These are phyloP conservation scores for Lethenteron reissneri DNA, from an alignment of 2,113 vertebrate genomes.

Conservation along the genomic window DNA sequence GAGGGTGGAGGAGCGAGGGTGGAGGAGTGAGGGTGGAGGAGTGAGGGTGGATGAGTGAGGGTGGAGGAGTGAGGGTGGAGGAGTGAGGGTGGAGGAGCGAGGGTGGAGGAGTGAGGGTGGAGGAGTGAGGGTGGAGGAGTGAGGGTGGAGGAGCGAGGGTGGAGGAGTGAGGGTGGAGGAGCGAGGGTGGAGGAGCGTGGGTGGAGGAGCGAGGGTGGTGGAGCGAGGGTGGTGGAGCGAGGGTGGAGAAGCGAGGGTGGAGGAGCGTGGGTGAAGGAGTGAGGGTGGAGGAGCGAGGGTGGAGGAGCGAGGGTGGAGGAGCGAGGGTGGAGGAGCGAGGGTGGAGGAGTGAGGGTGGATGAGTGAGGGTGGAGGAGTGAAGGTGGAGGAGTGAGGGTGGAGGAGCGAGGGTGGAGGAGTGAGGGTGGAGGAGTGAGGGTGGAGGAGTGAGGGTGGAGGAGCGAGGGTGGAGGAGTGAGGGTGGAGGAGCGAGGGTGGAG, in stretches of 20 bases:
- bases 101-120: not conserved
- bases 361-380: conserved; percentile 3
- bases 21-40: conserved; percentile 17
- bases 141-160: not conserved
- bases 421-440: not conserved
- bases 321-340: not conserved
- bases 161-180: not conserved
- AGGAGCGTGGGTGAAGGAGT: no score
- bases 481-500: no score
- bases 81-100: conserved; percentile 9
- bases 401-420: conserved; percentile 28
- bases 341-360: not conserved
- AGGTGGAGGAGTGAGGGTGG: no score
- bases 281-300: no score
- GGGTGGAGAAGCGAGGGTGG: no score
- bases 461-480: conserved; percentile 7
- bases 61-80: no score
- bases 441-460: not conserved
- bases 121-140: not conserved
- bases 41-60: conserved; percentile 15
- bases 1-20: conserved; percentile 29
- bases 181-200: not conserved
- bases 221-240: conserved; percentile 26
- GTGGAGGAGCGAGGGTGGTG: conserved; percentile 5
- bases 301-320: not conserved